Conservation (phyloP, 2,888 invertebrate genomes). For the Ormyrus labotus region DNA sequence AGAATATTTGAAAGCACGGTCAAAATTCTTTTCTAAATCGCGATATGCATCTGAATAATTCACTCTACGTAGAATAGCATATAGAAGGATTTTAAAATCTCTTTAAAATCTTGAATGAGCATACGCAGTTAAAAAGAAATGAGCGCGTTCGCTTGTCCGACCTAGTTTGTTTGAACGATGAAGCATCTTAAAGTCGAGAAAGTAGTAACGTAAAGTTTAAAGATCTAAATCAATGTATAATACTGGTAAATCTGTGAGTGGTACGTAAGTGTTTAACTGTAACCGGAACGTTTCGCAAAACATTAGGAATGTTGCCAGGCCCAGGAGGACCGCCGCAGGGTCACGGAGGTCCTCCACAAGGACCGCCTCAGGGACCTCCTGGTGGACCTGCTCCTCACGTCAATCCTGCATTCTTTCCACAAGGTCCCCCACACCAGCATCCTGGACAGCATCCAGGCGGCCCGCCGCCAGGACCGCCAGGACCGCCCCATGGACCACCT, state of each 20-base stretch:
- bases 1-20: neutral
- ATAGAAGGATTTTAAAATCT: too few species aligned
- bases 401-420: constrained; percentile 97
- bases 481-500: constrained; percentile 82
- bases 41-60: too few species aligned
- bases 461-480: constrained; percentile 83
- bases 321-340: constrained; percentile 77
- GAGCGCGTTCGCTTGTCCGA: too few species aligned
- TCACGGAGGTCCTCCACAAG: constrained; percentile 79
- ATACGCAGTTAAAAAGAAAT: too few species aligned
- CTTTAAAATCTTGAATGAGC: too few species aligned
- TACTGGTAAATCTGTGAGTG: constrained; percentile 20
- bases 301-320: constrained; percentile 70
- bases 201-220: too few species aligned
- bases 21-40: too few species aligned
- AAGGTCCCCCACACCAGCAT: constrained; percentile 80
- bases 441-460: constrained; percentile 78
- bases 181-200: too few species aligned
- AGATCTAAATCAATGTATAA: too few species aligned
- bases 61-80: too few species aligned
- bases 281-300: constrained; percentile 49
- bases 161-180: too few species aligned
- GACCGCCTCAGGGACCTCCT: constrained; percentile 77
- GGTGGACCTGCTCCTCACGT: constrained; percentile 93
- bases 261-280: constrained; percentile 37